phyloP scores from a whole-genome alignment of 2,888 invertebrate genomes.

The Allolobophora icterica region DNA sequence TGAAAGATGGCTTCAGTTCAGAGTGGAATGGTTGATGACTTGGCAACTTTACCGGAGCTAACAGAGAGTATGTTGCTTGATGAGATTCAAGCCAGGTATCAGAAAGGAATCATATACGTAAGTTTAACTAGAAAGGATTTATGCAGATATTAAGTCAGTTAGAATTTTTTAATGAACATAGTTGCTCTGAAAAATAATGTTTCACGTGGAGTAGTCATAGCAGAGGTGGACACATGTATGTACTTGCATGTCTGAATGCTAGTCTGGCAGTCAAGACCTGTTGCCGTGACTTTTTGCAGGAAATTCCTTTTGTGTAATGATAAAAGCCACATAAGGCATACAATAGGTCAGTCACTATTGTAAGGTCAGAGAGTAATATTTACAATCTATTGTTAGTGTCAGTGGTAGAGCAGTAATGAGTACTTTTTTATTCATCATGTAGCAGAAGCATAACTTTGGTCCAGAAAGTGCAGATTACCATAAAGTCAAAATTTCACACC shows the following conservation, averaged over 20 bases:
- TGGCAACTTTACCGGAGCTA: neutral
- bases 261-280: neutral
- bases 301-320: too few relatives aligned
- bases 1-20: neutral
- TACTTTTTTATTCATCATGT: too few relatives aligned
- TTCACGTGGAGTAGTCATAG: neutral
- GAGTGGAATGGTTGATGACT: neutral
- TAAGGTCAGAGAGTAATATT: too few relatives aligned
- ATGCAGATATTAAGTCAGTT: neutral
- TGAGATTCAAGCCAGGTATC: constrained; percentile 21
- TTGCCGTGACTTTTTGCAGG: neutral
- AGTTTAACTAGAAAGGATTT: neutral
- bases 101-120: constrained; percentile 23
- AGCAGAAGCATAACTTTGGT: too few relatives aligned
- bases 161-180: constrained; percentile 11
- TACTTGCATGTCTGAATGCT: neutral
- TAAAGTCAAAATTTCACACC: too few relatives aligned
- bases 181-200: neutral
- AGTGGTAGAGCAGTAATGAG: too few relatives aligned
- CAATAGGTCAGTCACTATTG: too few relatives aligned
- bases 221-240: neutral
- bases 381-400: too few relatives aligned
- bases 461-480: too few relatives aligned
- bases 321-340: too few relatives aligned
- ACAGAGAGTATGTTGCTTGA: constrained; percentile 24